phyloP scores from a whole-genome alignment of 2,113 vertebrate genomes.

The Trinectes maculatus region DNA sequence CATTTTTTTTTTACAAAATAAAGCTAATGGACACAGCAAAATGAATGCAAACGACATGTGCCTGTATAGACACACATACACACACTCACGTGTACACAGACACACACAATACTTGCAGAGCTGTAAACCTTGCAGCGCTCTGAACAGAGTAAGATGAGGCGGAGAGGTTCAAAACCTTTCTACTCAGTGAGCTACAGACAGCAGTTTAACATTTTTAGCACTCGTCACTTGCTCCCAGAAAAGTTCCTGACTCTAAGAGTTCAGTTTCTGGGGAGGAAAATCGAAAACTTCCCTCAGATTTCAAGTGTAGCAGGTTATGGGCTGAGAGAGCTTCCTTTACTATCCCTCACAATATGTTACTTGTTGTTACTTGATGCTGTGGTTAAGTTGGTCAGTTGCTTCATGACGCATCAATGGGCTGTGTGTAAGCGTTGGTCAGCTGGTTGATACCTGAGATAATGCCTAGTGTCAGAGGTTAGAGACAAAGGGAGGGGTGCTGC shows the following conservation, averaged over 20 bases:
- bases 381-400: conserved; percentile 20
- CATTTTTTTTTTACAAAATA: conserved; percentile 59
- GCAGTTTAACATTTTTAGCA: conserved; percentile 7
- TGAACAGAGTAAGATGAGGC: conserved; percentile 32
- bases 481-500: conserved; percentile 49
- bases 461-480: conserved; percentile 62
- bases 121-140: conserved; percentile 55
- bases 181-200: conserved; percentile 21
- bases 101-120: conserved; percentile 46
- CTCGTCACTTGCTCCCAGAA: conserved; percentile 49
- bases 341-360: conserved; percentile 14
- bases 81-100: conserved; percentile 17
- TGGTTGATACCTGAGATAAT: conserved; percentile 81
- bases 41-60: conserved; percentile 48
- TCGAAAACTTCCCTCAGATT: conserved; percentile 47
- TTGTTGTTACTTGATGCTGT: conserved; percentile 25
- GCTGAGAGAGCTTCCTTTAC: background rate
- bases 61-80: conserved; percentile 32
- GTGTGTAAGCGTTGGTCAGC: conserved; percentile 58
- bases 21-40: conserved; percentile 68
- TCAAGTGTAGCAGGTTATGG: conserved; percentile 77
- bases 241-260: conserved; percentile 55
- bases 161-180: conserved; percentile 28
- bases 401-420: background rate
- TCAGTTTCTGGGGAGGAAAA: conserved; percentile 52